Base-by-base conservation (phyloP, 1,140 invertebrate genomes). In the Cylas formicarius region DNA sequence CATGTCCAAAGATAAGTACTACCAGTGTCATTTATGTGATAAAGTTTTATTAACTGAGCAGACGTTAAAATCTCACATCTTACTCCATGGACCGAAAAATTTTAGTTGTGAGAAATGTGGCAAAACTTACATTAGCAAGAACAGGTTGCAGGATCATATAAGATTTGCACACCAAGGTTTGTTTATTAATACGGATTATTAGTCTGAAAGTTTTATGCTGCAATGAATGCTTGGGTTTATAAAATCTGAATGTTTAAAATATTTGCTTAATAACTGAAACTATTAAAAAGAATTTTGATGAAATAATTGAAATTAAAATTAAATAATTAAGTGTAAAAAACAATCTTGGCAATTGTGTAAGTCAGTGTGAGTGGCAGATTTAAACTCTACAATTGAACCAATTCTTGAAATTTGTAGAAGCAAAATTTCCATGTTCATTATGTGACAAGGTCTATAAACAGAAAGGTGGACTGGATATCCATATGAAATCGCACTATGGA, bases 91-190 rank as follows among this genome's bases (percentile, higher is more conserved):
- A 8, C 46, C 46, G 5, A 42, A 21, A 20, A 48, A 48, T 20
- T 48, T 48, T 24, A 48, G 40, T 23, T 48, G 46, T 37, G 39
- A 48, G 24, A 48, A 42, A 18, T 48, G 46, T 26, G 46, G 46
- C 19, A 48, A 48, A 42, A 42, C 39, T 14, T 42, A 42, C 13
- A 42, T 48, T 31, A 42, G 24, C 18, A 48, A 42, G 7, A 48
- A 42, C 16, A 29, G 46, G 13, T 37, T 48, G 20, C 39, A 42
- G 17, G 46, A 48, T 42, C 46, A 48, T 32, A 48, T 42, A 8
- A 42, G 31, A 37, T 31, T 42, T 14, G 29, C 46, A 11, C 46
- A 48, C 37, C 46, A 43, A 48, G 46, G 46, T 48, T 37, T 5
- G 10, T 29, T 29, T 40, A 2, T 40, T n/a, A 11, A 1, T n/a